These are phyloP conservation scores for Drosophila melanosoma DNA, from an alignment of 2,888 invertebrate genomes.

Conservation along the genomic window DNA sequence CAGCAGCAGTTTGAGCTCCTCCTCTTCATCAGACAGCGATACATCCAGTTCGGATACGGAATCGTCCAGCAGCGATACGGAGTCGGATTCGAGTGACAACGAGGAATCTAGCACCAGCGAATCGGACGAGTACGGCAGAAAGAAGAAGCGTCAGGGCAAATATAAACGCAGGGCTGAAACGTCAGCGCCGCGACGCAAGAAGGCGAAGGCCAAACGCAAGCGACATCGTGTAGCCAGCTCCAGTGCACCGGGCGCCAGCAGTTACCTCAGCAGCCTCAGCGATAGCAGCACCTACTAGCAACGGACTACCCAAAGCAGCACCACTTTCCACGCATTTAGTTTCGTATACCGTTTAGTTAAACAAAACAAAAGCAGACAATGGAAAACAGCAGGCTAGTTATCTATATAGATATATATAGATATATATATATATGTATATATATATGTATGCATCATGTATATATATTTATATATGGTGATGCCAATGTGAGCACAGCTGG, in stretches of 20 bases:
- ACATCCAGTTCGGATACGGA: constrained; percentile 36
- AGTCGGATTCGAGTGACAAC: constrained; percentile 83
- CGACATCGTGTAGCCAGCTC: constrained; percentile 72
- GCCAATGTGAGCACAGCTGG: constrained; percentile 38
- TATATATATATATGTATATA: background rate
- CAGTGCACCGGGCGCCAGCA: constrained; percentile 70
- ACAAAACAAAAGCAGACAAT: constrained; percentile 6
- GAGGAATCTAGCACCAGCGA: constrained; percentile 83
- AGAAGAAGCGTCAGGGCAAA: constrained; percentile 81
- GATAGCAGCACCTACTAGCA: constrained; percentile 77
- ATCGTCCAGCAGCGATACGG: constrained; percentile 44
- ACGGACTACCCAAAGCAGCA: constrained; percentile 58
- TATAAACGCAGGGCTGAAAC: constrained; percentile 83
- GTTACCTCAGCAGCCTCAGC: constrained; percentile 75
- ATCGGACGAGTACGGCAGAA: constrained; percentile 81
- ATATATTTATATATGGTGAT: constrained; percentile 6
- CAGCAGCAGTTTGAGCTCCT: constrained; percentile 34
- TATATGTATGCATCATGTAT: constrained; percentile 1
- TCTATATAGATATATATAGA: background rate
- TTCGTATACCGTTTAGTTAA: constrained; percentile 38
- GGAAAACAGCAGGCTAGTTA: constrained; percentile 40
- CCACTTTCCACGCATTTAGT: constrained; percentile 43
- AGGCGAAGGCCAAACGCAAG: constrained; percentile 81
- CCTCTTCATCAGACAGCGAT: constrained; percentile 36
- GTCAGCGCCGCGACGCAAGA: constrained; percentile 74